Conservation (phyloP, 2,113 vertebrate species). For the Leucopternis melanops region DNA sequence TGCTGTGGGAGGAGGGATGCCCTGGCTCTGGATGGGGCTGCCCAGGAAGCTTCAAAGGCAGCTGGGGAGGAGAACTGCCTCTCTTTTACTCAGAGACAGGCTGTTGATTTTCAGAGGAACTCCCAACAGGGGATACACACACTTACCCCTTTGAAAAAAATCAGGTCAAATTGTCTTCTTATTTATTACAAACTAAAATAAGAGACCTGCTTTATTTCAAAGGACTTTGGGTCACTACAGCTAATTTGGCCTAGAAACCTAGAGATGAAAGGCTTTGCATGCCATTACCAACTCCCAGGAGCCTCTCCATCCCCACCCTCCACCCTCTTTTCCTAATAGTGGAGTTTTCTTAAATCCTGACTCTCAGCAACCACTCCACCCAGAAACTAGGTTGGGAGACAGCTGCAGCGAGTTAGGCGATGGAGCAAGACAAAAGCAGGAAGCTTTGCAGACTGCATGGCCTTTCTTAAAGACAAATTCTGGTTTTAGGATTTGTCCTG, state of each 20-base stretch:
- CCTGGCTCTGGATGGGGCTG: neutral
- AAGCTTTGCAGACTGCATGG: neutral
- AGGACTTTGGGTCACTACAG: constrained; percentile 28
- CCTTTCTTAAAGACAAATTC: neutral
- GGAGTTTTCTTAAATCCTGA: neutral
- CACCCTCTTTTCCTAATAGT: neutral
- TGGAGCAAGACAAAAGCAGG: neutral
- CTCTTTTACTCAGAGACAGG: neutral
- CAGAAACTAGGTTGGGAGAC: neutral
- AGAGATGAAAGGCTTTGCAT: constrained; percentile 30
- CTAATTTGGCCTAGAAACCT: constrained; percentile 22
- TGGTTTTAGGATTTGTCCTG: neutral
- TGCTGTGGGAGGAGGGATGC: neutral
- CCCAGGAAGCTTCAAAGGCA: neutral
- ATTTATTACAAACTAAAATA: neutral
- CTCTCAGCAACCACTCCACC: neutral
- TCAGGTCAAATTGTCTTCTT: constrained; percentile 4
- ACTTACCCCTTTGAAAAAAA: constrained; percentile 34
- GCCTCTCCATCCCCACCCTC: neutral
- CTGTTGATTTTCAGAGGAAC: neutral
- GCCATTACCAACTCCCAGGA: neutral
- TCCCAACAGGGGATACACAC: neutral
- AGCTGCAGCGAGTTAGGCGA: neutral
- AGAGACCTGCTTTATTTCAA: neutral
- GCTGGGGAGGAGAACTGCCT: neutral